Base-by-base conservation (phyloP, 2,113 vertebrate genomes). In the Odocoileus hemionus region DNA sequence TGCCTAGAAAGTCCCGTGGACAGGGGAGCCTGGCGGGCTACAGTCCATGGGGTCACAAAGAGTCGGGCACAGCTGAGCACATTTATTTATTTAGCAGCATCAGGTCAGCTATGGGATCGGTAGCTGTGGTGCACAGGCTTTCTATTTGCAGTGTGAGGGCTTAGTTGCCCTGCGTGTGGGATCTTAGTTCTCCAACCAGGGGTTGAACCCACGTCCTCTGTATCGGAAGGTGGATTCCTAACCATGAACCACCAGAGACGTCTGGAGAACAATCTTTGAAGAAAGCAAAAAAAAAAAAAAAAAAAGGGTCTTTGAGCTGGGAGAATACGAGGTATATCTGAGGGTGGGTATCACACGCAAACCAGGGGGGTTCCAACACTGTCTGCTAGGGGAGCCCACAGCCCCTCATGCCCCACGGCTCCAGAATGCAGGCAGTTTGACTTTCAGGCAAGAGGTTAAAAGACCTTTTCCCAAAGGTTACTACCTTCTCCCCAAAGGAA, bases 131-230 rank as follows among this genome's bases (percentile, higher is more conserved):
- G 23, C 1, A 0, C 39, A 76, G 12, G 39, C 12, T 76, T 76
- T 76, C 23, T 26, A 26, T 14, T 76, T 43, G 39, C 39, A 43
- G 39, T 26, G 36, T 14, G 12, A 43, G 1, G 6, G 36, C 23
- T 43, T 26, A 76, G 21, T 43, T 39, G 70, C 36, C 70, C 21
- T 74, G 21, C 5, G 0, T 25, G 36, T 74, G 70, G 70, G 6
- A 43, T 26, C 36, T 43, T 12, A 76, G 12, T 15, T 76, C 70
- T 6, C 70, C 70, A 76, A 43, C 23, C 23, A 43, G 39, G 70
- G 39, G 6, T 43, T 6, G 0, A 43, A 76, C 1, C 36, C 39
- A 26, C 0, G 12, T 76, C 70, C 70, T 76, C 23, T 43, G 12
- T 39, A 43, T 26, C 43, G 70, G 39, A 43, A 76, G 23, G 6